Evolutionary conservation across 2,113 vertebrate genomes (phyloP).

Genomic region (Crocuta crocuta): DNA sequence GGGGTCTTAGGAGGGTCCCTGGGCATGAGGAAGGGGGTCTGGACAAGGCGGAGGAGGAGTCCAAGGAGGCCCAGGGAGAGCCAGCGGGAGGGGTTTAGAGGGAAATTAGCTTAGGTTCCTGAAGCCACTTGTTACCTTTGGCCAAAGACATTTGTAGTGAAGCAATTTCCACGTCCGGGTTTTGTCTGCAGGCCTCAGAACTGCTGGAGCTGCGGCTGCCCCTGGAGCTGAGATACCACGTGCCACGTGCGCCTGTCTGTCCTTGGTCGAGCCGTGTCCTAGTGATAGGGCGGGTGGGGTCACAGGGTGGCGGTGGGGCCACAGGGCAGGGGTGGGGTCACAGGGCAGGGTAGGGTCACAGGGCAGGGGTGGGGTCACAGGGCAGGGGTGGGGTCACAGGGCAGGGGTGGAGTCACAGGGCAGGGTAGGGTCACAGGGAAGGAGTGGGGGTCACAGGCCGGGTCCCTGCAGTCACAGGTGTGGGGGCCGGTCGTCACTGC

Average conservation of each 20-base stretch:
- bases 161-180: not conserved
- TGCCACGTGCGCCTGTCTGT: rapidly evolving
- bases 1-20: not conserved
- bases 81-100: rapidly evolving
- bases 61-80: not conserved
- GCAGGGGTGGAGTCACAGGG: too few relatives aligned
- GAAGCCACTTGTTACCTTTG: not conserved
- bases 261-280: not conserved
- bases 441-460: too few relatives aligned
- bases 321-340: too few relatives aligned
- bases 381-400: too few relatives aligned
- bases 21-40: not conserved
- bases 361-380: not conserved
- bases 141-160: not conserved
- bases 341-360: not conserved
- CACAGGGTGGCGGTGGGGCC: not conserved
- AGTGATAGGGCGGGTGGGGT: not conserved
- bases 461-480: not conserved
- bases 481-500: rapidly evolving
- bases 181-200: not conserved
- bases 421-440: too few relatives aligned
- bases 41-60: not conserved
- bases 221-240: rapidly evolving
- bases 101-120: too few relatives aligned
- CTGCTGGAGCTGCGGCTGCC: too few relatives aligned